Conservation (phyloP, 2,113 vertebrate species). For the Hemiprocne comata region DNA sequence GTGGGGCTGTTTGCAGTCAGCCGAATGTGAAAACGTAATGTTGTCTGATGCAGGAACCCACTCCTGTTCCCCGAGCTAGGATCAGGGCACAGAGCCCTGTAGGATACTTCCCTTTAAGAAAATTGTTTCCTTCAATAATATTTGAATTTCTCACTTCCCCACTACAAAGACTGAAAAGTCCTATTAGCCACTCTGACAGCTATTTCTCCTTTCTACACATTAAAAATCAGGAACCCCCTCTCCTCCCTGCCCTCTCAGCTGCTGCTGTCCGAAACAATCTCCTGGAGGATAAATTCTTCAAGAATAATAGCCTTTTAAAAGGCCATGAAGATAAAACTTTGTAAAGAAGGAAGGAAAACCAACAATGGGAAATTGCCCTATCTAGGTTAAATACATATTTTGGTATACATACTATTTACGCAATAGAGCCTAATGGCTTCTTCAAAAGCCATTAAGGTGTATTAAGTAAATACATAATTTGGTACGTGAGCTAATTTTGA, state of each 20-base stretch:
- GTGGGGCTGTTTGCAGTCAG: neutral
- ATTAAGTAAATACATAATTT: constrained; percentile 76
- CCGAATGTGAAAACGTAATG: neutral
- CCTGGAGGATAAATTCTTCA: constrained; percentile 38
- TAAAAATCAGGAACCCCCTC: neutral
- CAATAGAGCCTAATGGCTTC: constrained; percentile 68
- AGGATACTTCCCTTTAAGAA: neutral
- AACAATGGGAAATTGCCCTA: constrained; percentile 55
- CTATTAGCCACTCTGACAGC: neutral
- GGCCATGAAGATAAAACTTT: constrained; percentile 64
- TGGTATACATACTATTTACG: constrained; percentile 53
- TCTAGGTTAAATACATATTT: constrained; percentile 71
- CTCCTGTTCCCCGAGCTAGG: neutral
- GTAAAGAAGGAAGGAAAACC: constrained; percentile 47
- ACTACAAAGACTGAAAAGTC: neutral
- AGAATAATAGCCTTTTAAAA: constrained; percentile 53
- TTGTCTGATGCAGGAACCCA: neutral
- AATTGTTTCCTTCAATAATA: neutral
- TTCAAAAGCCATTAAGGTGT: constrained; percentile 76
- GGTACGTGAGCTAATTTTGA: constrained; percentile 71
- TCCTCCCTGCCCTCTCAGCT: neutral
- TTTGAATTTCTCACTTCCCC: neutral
- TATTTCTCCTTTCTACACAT: neutral
- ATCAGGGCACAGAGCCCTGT: neutral
- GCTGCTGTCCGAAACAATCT: neutral